A percentile compares a stretch with the other conserved stretches of the same genome.
Evolutionary conservation across 2,888 invertebrate genomes (phyloP).

Genomic region (Ophion costatus): DNA sequence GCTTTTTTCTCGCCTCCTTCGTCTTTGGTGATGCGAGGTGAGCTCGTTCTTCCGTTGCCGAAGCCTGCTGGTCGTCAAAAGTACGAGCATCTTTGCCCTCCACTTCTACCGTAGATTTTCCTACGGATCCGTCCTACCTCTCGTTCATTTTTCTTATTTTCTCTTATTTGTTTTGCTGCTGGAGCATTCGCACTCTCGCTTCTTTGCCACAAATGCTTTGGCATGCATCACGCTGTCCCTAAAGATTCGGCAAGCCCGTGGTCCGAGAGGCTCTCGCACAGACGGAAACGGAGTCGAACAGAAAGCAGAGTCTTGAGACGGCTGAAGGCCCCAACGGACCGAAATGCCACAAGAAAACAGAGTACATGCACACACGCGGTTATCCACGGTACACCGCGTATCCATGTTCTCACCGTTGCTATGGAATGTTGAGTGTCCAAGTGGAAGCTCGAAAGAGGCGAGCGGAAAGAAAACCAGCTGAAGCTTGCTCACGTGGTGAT

Average conservation of each 20-base stretch:
- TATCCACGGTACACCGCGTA: slow-evolving; percentile 30
- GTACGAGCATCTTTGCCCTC: slow-evolving; percentile 41
- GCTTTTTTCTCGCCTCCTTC: slow-evolving; percentile 61
- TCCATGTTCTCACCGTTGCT: slow-evolving; percentile 31
- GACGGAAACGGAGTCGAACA: slow-evolving; percentile 53
- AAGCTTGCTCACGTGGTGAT: slow-evolving; percentile 75
- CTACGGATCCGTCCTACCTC: slow-evolving; percentile 63
- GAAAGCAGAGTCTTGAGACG: slow-evolving; percentile 67
- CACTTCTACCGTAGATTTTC: slow-evolving; percentile 50
- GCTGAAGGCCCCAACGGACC: slow-evolving; percentile 66
- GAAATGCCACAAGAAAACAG: slow-evolving; percentile 62
- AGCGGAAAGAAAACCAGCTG: slow-evolving; percentile 60
- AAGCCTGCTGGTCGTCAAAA: slow-evolving; percentile 30
- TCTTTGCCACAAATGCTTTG: slow-evolving; percentile 72
- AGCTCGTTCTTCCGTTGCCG: slow-evolving; percentile 38
- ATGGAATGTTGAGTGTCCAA: slow-evolving; percentile 63
- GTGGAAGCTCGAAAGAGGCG: slow-evolving; percentile 59
- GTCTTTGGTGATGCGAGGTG: slow-evolving; percentile 33
- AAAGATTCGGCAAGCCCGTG: slow-evolving; percentile 62
- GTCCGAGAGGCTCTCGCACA: slow-evolving; percentile 65
- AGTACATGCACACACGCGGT: slow-evolving; percentile 49
- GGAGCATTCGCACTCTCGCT: slow-evolving; percentile 43
- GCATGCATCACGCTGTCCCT: slow-evolving; percentile 76
- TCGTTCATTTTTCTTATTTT: slow-evolving; percentile 67
- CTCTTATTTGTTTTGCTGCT: slow-evolving; percentile 55